phyloP scores from a whole-genome alignment of 1,140 invertebrate genomes.

The Steinernema khuongi region DNA sequence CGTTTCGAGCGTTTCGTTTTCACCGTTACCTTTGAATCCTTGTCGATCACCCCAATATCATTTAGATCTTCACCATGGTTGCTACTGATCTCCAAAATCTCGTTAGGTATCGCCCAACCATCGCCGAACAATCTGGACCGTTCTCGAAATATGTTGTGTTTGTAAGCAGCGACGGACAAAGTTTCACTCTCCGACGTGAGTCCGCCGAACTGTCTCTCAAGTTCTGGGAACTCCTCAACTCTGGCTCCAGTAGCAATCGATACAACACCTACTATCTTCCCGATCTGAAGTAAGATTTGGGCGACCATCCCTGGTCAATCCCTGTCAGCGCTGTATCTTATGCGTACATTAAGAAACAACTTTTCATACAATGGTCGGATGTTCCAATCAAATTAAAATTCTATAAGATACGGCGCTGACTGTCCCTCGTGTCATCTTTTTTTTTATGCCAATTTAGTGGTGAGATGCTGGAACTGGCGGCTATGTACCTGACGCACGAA shows the following conservation, averaged over 20 bases:
- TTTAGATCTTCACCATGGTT: neutral
- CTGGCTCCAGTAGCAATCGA: neutral
- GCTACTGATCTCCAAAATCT: neutral
- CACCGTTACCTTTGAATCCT: too few relatives aligned
- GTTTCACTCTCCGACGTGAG: neutral
- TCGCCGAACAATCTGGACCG: neutral
- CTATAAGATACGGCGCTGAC: too few relatives aligned
- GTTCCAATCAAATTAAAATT: neutral
- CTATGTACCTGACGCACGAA: neutral
- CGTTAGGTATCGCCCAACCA: neutral
- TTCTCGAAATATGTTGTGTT: neutral
- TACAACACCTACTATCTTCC: neutral
- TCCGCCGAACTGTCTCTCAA: neutral
- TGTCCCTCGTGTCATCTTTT: too few relatives aligned
- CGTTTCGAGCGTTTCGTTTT: too few relatives aligned
- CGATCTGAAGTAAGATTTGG: neutral
- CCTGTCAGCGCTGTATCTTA: neutral
- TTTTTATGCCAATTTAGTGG: neutral
- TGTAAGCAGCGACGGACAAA: neutral
- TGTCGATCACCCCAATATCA: too few relatives aligned
- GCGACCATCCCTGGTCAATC: neutral
- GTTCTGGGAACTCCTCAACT: neutral
- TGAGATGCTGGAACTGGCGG: neutral
- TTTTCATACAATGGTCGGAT: neutral
- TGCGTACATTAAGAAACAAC: neutral